Evolutionary conservation across 2,797 vertebrate genomes (phyloP).

Genomic region (Masticophis lateralis): DNA sequence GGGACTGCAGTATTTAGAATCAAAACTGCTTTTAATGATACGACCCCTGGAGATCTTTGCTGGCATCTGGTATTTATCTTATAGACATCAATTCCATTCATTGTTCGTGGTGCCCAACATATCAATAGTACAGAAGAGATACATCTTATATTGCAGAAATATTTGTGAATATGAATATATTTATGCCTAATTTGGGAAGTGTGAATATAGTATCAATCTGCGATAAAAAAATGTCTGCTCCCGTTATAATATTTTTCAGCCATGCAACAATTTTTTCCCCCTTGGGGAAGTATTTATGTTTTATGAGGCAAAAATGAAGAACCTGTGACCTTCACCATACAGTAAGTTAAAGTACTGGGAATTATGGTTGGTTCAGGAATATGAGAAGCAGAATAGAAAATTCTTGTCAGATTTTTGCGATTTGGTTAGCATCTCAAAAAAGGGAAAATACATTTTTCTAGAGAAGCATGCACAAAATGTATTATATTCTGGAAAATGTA

Average conservation of each 20-base stretch:
- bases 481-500: background rate
- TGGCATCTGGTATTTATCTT: background rate
- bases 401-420: background rate
- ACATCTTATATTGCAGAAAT: background rate
- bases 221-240: background rate
- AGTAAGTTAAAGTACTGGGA: background rate
- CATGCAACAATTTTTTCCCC: rapidly evolving
- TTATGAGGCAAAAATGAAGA: background rate
- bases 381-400: background rate
- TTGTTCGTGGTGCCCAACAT: background rate
- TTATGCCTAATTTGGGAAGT: constrained; percentile 37
- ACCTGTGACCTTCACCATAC: background rate
- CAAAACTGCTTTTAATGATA: background rate
- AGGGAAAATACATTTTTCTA: background rate
- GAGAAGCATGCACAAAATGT: background rate
- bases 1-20: rapidly evolving
- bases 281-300: background rate
- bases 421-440: background rate
- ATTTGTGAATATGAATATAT: constrained; percentile 31
- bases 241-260: background rate
- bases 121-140: rapidly evolving
- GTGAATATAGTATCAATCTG: constrained; percentile 4
- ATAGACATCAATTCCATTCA: background rate
- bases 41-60: background rate
- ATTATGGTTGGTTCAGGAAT: background rate